phyloP scores from a whole-genome alignment of 2,797 vertebrate species.

The Microhierax caerulescens region DNA sequence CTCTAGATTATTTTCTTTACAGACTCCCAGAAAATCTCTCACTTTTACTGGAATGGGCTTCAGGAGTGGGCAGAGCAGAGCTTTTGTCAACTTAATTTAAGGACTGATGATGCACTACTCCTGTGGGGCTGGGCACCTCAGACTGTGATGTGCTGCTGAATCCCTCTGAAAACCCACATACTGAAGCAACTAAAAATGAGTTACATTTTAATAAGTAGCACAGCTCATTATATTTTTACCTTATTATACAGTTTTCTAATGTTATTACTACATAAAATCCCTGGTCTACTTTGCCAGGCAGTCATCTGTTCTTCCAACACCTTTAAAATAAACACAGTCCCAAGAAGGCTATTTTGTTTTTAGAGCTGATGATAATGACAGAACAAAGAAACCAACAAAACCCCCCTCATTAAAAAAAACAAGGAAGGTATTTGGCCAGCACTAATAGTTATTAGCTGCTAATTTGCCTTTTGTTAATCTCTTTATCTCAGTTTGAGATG shows the following conservation, averaged over 20 bases:
- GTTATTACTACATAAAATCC: neutral
- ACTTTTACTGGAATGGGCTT: neutral
- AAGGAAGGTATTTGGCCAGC: neutral
- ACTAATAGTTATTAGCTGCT: neutral
- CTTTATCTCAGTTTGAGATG: neutral
- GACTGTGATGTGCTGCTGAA: neutral
- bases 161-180: neutral
- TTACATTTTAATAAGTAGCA: neutral
- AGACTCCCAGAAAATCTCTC: neutral
- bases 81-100: neutral
- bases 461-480: neutral
- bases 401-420: neutral
- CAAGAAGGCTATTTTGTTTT: neutral
- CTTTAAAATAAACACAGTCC: neutral
- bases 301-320: neutral
- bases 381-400: neutral
- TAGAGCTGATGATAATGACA: neutral
- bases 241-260: neutral
- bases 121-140: fast-evolving
- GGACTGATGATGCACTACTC: too few species aligned
- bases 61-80: neutral
- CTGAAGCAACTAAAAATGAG: neutral
- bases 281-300: neutral
- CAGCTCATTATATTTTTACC: neutral
- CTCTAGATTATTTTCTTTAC: neutral